Evolutionary conservation across 2,888 invertebrate species (phyloP).

Genomic region (Dynastes hyllus): DNA sequence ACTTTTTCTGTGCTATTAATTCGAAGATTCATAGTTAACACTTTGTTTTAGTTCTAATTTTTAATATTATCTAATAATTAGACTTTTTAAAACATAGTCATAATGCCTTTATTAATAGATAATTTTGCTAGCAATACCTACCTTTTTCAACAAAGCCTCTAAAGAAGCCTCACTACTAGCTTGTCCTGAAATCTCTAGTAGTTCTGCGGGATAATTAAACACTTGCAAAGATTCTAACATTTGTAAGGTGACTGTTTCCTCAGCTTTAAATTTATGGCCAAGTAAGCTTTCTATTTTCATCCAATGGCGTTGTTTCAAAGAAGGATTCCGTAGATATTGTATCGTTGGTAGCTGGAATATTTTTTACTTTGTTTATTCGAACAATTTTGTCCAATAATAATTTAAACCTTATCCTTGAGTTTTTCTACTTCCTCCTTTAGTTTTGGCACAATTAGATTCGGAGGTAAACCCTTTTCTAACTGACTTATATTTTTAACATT

Average conservation of each 20-base stretch:
- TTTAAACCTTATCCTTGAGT: conserved; percentile 83
- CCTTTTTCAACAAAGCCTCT: conserved; percentile 86
- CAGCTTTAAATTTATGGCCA: conserved; percentile 82
- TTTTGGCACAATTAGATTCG: conserved; percentile 85
- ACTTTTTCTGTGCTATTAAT: too few relatives aligned
- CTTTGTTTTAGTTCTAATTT: too few relatives aligned
- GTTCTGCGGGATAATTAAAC: conserved; percentile 81
- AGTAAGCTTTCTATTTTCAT: conserved; percentile 84
- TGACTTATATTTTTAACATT: conserved; percentile 83
- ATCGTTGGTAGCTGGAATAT: conserved; percentile 81
- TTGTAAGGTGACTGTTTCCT: conserved; percentile 79
- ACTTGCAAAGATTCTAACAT: conserved; percentile 83
- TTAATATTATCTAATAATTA: too few relatives aligned
- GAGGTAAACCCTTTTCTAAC: conserved; percentile 88
- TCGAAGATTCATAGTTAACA: too few relatives aligned
- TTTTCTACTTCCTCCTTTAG: conserved; percentile 85
- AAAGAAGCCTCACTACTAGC: conserved; percentile 91
- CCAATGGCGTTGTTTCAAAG: conserved; percentile 88
- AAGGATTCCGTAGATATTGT: conserved; percentile 86
- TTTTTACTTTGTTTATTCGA: not conserved
- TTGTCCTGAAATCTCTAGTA: conserved; percentile 90
- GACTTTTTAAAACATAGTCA: too few relatives aligned
- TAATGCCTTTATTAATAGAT: not conserved
- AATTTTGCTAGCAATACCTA: conserved; percentile 60
- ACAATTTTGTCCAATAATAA: conserved; percentile 4